phyloP scores from a whole-genome alignment of 2,113 vertebrate genomes.

The Esox niger region DNA sequence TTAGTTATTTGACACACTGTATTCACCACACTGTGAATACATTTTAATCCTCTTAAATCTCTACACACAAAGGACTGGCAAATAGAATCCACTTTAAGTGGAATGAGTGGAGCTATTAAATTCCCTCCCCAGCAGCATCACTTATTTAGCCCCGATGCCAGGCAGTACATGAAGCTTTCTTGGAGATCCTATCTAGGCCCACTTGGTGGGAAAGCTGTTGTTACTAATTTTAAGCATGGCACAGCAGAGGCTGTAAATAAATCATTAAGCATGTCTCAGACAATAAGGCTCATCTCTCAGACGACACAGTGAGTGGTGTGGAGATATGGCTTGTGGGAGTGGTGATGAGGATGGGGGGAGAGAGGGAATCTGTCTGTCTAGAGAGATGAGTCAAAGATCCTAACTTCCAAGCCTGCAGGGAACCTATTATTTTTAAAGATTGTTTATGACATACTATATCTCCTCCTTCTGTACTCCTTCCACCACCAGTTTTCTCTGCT shows the following conservation, averaged over 20 bases:
- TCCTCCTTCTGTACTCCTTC: not conserved
- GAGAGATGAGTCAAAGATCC: too few species aligned
- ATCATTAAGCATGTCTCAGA: conserved; percentile 57
- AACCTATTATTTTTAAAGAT: too few species aligned
- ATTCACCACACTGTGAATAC: not conserved
- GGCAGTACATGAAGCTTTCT: conserved; percentile 16
- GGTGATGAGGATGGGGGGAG: conserved; percentile 24
- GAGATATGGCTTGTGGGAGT: conserved; percentile 2
- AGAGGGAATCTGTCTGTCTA: not conserved
- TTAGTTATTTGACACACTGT: not conserved
- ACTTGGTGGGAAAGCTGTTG: conserved; percentile 26
- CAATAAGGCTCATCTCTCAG: conserved; percentile 46
- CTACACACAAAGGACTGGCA: not conserved
- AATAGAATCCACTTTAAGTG: conserved; percentile 2
- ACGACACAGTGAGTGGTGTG: conserved; percentile 11
- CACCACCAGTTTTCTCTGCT: too few species aligned
- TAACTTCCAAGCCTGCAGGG: too few species aligned
- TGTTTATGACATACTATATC: too few species aligned
- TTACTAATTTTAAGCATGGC: conserved; percentile 47
- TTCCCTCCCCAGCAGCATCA: conserved; percentile 2
- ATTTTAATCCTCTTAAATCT: conserved; percentile 3
- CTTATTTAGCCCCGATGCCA: conserved; percentile 6
- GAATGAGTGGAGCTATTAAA: not conserved
- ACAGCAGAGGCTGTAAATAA: conserved; percentile 52
- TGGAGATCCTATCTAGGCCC: conserved; percentile 23